phyloP scores from a whole-genome alignment of 2,113 vertebrate species.

The Ranitomeya imitator region DNA sequence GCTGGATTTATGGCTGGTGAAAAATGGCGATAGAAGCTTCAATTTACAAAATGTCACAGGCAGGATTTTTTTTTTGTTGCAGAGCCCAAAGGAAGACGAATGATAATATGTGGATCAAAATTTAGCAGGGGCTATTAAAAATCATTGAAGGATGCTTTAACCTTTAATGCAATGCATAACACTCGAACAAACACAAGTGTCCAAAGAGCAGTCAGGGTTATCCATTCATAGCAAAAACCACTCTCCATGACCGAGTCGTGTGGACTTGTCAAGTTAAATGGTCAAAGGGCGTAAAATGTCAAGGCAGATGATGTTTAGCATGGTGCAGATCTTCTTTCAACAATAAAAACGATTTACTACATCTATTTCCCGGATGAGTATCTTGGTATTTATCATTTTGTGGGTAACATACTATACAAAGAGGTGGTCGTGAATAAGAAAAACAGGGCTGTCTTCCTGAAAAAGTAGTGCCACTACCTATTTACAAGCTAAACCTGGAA shows the following conservation, averaged over 20 bases:
- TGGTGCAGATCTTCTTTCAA: background rate
- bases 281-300: background rate
- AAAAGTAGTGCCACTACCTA: too few relatives aligned
- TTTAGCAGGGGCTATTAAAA: slow-evolving; percentile 14
- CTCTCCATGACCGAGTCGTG: slow-evolving; percentile 3
- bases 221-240: background rate
- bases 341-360: background rate
- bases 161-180: slow-evolving; percentile 25
- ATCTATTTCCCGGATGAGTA: background rate
- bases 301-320: background rate
- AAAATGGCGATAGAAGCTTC: slow-evolving; percentile 21
- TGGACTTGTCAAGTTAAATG: background rate
- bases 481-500: too few relatives aligned
- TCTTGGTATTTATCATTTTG: background rate
- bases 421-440: too few relatives aligned
- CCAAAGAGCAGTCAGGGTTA: slow-evolving; percentile 22
- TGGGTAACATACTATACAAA: too few relatives aligned
- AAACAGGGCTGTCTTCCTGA: too few relatives aligned
- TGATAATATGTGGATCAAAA: background rate
- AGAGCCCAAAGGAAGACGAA: background rate
- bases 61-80: slow-evolving; percentile 29
- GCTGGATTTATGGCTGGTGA: slow-evolving; percentile 46
- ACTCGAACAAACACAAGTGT: slow-evolving; percentile 39
- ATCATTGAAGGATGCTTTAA: slow-evolving; percentile 15
- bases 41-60: slow-evolving; percentile 48